Percentiles rank a stretch among this genome's conserved stretches.
Conservation (phyloP, 2,888 invertebrate species). For the Caenorhabditis imperialis region DNA sequence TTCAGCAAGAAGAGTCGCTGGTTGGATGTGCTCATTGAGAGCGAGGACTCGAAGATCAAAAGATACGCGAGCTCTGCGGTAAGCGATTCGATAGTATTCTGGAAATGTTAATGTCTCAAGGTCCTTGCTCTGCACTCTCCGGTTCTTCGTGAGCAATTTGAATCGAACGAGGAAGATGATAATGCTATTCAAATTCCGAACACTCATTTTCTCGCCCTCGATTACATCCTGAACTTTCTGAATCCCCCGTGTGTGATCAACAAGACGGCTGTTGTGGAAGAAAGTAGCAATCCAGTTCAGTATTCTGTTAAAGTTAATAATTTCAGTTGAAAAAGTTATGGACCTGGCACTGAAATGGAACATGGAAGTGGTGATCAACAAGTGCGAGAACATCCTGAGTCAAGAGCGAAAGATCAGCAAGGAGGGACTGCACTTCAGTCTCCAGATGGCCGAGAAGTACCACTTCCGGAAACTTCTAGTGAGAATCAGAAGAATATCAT, state of each 20-base stretch:
- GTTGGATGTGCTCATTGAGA: conserved; percentile 15
- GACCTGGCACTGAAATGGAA: conserved; percentile 14
- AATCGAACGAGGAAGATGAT: neutral
- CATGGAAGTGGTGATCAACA: conserved; percentile 7
- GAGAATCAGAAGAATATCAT: neutral
- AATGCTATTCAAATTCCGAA: conserved; percentile 6
- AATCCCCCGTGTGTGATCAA: conserved; percentile 17
- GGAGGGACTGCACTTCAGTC: neutral
- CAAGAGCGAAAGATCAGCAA: neutral
- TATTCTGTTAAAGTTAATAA: neutral
- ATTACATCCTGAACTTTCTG: conserved; percentile 14
- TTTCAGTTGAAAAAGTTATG: conserved; percentile 23
- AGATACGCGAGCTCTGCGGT: conserved; percentile 20
- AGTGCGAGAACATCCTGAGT: conserved; percentile 4
- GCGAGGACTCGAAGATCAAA: neutral
- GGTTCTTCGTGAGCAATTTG: conserved; percentile 6
- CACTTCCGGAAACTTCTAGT: conserved; percentile 18
- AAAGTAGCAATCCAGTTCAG: no score
- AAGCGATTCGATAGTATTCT: neutral
- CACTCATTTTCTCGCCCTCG: conserved; percentile 1
- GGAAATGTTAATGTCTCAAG: neutral
- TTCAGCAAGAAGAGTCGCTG: conserved; percentile 4
- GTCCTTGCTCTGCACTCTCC: conserved; percentile 23
- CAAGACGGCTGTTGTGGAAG: neutral
- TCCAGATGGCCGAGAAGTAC: conserved; percentile 25